A percentile compares a stretch with the other conserved stretches of the same genome.
Evolutionary conservation across 2,797 vertebrate genomes (phyloP).

Genomic region (Masticophis lateralis): DNA sequence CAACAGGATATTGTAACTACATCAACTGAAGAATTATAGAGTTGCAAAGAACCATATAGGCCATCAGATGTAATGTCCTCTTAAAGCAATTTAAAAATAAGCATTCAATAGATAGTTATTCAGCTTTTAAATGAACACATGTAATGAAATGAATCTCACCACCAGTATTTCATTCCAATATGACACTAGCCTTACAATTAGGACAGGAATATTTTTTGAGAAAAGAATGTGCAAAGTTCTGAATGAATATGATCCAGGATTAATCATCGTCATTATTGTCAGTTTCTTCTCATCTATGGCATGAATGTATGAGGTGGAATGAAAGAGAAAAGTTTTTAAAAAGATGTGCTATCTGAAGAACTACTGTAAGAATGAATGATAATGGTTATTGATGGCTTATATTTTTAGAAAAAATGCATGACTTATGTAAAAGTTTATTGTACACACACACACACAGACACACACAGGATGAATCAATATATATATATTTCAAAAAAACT

Average conservation of each 20-base stretch:
- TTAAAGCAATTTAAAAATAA: background rate
- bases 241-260: background rate
- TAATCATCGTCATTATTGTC: background rate
- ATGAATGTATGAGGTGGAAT: background rate
- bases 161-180: background rate
- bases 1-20: background rate
- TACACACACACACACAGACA: too few relatives aligned
- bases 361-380: background rate
- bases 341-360: background rate
- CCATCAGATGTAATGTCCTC: background rate
- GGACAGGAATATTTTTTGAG: background rate
- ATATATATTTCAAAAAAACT: too few relatives aligned
- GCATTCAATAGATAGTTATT: background rate
- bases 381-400: background rate
- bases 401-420: background rate
- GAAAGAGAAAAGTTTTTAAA: background rate
- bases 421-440: background rate
- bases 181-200: background rate
- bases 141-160: background rate
- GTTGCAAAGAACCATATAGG: background rate
- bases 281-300: background rate
- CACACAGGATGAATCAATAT: too few relatives aligned
- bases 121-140: background rate
- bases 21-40: background rate
- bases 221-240: background rate